phyloP scores from a whole-genome alignment of 64 coral and sea anemone genomes.

The Catalaphyllia jardinei region DNA sequence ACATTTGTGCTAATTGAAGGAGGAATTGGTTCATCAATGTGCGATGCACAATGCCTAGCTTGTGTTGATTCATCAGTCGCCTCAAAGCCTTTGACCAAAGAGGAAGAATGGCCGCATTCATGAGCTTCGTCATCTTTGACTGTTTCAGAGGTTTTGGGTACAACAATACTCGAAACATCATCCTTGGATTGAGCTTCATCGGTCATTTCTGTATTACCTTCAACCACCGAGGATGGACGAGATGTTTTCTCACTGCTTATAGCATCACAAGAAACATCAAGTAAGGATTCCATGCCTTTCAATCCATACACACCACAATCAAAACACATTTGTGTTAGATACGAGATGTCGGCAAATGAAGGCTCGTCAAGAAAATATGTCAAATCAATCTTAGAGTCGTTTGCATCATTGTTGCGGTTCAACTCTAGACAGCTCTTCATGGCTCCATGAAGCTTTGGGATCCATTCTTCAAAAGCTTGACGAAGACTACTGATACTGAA shows the following conservation, averaged over 20 bases:
- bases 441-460: constrained; percentile 34
- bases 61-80: neutral
- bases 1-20: neutral
- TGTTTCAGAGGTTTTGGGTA: neutral
- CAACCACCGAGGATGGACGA: neutral
- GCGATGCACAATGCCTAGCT: neutral
- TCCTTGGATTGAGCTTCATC: neutral
- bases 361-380: neutral
- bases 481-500: constrained; percentile 33
- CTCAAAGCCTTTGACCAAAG: neutral
- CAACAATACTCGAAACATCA: neutral
- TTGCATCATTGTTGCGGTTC: neutral
- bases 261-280: neutral
- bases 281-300: constrained; percentile 10
- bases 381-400: constrained; percentile 1
- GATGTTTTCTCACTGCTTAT: neutral
- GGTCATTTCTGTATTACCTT: neutral
- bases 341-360: constrained; percentile 23
- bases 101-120: neutral
- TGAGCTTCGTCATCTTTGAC: neutral
- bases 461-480: constrained; percentile 31
- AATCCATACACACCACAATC: constrained; percentile 54
- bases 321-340: constrained; percentile 62
- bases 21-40: neutral
- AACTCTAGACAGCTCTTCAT: constrained; percentile 11